Evolutionary conservation across 2,797 vertebrate genomes (phyloP), one percentile per base, ranked within the genome.

Genomic region (Caiman crocodilus): DNA sequence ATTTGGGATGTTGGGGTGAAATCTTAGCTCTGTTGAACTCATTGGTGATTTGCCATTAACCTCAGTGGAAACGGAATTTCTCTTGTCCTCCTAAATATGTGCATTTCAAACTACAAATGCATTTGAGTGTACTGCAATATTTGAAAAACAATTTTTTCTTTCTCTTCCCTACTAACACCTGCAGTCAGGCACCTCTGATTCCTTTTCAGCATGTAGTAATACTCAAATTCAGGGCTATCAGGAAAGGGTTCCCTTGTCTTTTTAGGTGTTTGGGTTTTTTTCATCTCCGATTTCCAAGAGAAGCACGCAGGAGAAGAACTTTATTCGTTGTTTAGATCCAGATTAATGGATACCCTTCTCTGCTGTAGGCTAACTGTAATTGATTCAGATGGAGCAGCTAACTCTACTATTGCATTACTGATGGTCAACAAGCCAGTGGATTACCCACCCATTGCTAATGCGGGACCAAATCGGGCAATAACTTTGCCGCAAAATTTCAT

Each of bases 381-480:
- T 74, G 98, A 98, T 92, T 97, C 97, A 1, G 98, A 98, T 80
- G 98, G 98, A 83, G 97, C 95, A 32, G 83, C 93, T n/a, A 96
- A 97, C 81, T 98, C 98, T 9, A 97, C 98, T 15, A 75, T 90
- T 17, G 98, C 98, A 7, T 94, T 59, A 89, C 89, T 98, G 76
- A 95, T 89, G 50, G 97, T 98, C 82, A 96, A 14, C 91, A 94
- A 77, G 42, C 94, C 96, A 30, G 92, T 97, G 89, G 98, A 98
- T 93, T 93, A 96, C 50, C 98, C 98, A 23, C 98, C 98, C 14
- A 80, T 97, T 89, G 98, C 98, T 73, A 97, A 94, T 42, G 97
- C 98, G 10, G 98, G 98, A 55, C 97, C 98, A 3, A 98, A 98
- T 88, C 98, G 97, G 93, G 97, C 97, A 89, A 95, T 98, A 91